Evolutionary conservation across 2,797 vertebrate genomes (phyloP).

Genomic region (Enteromius unitaeniatus): DNA sequence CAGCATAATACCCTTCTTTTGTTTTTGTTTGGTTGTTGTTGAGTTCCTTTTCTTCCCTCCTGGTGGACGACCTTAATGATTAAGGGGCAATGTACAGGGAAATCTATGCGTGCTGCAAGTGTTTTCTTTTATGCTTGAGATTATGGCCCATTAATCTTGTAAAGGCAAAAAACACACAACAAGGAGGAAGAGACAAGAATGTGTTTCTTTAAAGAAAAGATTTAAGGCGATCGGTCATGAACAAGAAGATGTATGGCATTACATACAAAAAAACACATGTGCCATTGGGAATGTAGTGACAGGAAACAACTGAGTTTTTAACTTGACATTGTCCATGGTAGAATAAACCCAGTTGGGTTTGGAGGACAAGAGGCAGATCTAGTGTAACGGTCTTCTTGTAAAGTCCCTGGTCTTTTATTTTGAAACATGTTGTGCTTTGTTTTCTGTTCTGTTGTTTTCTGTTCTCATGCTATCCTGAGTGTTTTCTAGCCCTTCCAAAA

Average conservation of each 20-base stretch:
- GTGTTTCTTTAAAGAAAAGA: constrained; percentile 37
- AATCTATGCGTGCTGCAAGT: constrained; percentile 62
- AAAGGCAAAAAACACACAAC: constrained; percentile 48
- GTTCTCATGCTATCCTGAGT: not conserved
- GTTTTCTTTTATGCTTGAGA: constrained; percentile 61
- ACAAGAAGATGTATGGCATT: constrained; percentile 4
- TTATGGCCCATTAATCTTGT: constrained; percentile 61
- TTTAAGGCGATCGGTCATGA: not conserved
- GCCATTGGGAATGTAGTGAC: not conserved
- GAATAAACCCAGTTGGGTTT: not conserved
- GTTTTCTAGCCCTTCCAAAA: not conserved
- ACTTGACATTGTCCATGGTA: constrained; percentile 12
- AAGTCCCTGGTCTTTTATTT: constrained; percentile 6
- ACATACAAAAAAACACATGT: constrained; percentile 23
- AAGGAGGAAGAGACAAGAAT: constrained; percentile 42
- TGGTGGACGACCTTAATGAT: constrained; percentile 68
- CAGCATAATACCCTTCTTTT: constrained; percentile 59
- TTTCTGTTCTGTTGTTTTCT: too few species aligned
- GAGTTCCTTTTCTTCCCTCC: constrained; percentile 55
- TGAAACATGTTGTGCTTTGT: not conserved
- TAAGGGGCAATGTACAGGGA: constrained; percentile 65
- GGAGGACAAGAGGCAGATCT: not conserved
- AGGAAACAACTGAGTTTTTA: constrained; percentile 18
- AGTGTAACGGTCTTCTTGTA: not conserved
- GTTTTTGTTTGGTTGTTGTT: constrained; percentile 69